Conservation (phyloP, 2,888 invertebrate genomes). For the Tupiocoris notatus region DNA sequence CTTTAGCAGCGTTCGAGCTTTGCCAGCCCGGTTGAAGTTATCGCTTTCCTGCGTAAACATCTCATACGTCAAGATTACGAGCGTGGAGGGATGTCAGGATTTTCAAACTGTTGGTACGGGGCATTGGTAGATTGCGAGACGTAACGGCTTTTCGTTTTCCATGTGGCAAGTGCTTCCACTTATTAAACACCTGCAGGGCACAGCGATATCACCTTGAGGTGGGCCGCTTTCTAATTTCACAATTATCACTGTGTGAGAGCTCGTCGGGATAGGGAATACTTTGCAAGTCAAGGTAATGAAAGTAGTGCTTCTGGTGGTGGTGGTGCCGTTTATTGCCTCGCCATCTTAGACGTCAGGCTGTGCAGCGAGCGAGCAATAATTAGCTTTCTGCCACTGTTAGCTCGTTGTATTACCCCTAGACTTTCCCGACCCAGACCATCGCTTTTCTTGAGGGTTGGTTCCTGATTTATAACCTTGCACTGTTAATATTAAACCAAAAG, state of each 20-base stretch:
- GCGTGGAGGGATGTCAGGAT: neutral
- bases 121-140: constrained; percentile 5
- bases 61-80: constrained; percentile 25
- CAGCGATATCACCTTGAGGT: constrained; percentile 37
- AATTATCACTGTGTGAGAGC: too few species aligned
- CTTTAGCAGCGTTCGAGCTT: too few species aligned
- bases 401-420: constrained; percentile 1
- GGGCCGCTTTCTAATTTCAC: constrained; percentile 39
- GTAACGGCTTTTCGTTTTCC: constrained; percentile 4
- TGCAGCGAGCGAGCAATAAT: constrained; percentile 13
- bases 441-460: neutral
- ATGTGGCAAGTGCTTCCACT: constrained; percentile 2
- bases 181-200: constrained; percentile 36
- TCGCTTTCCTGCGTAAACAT: neutral
- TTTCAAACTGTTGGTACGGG: neutral
- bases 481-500: constrained; percentile 27
- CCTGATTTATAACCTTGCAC: constrained; percentile 25
- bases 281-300: neutral
- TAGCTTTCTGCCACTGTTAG: constrained; percentile 23
- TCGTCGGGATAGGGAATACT: neutral
- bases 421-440: neutral
- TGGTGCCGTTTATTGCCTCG: constrained; percentile 12
- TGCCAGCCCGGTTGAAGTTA: too few species aligned
- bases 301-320: neutral
- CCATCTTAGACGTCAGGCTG: constrained; percentile 24